Percentiles rank a stretch among this genome's conserved stretches.
Conservation (phyloP, 2,888 invertebrate genomes). For the Yponomeuta evonymella region DNA sequence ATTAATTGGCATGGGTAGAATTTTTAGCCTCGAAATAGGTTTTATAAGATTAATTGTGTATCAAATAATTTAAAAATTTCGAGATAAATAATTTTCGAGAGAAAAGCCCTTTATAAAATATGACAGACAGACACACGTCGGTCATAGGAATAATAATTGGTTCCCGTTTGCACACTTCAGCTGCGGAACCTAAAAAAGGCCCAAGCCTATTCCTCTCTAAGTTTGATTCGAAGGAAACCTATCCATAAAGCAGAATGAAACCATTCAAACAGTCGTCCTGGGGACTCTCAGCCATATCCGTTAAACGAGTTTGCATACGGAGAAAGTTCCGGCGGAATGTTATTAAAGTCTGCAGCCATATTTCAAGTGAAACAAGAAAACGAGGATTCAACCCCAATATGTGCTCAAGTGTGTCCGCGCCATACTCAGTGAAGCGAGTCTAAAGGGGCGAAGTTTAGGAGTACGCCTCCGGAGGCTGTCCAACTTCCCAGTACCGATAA, state of each 20-base stretch:
- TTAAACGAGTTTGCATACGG: slow-evolving; percentile 2
- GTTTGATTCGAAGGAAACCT: background rate
- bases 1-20: no score
- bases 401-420: slow-evolving; percentile 62
- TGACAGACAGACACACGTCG: no score
- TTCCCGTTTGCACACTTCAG: no score
- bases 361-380: slow-evolving; percentile 64
- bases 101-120: no score
- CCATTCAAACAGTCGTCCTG: background rate
- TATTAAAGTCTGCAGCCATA: slow-evolving; percentile 58
- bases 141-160: no score
- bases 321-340: slow-evolving; percentile 36
- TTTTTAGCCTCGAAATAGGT: no score
- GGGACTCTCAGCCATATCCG: slow-evolving; percentile 1
- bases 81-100: no score
- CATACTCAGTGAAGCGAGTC: slow-evolving; percentile 65
- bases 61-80: no score
- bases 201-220: background rate
- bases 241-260: background rate
- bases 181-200: background rate
- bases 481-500: slow-evolving; percentile 71
- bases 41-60: no score
- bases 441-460: slow-evolving; percentile 70
- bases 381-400: slow-evolving; percentile 69
- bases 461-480: slow-evolving; percentile 68